These are phyloP conservation scores for Synchiropus splendidus DNA, from an alignment of 2,113 vertebrate genomes.

Conservation along the genomic window DNA sequence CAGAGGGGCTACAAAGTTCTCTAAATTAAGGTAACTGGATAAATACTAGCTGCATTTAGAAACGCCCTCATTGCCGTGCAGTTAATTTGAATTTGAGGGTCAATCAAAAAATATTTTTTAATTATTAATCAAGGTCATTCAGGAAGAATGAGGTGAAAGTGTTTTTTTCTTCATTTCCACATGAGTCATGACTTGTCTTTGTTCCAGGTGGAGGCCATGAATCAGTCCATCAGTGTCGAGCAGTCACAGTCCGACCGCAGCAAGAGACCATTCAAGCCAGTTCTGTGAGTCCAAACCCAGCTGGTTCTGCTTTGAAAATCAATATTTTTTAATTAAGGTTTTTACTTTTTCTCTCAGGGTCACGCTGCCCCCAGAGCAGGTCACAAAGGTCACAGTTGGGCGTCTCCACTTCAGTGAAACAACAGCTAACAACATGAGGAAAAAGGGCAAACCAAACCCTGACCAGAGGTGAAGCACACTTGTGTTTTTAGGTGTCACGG, in stretches of 20 bases:
- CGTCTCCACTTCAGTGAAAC: conserved; percentile 96
- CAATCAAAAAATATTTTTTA: too few species aligned
- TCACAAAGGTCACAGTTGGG: conserved; percentile 96
- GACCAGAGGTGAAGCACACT: conserved; percentile 82
- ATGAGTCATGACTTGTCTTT: too few species aligned
- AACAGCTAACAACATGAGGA: conserved; percentile 97
- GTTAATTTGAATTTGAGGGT: too few species aligned
- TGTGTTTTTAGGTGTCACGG: background rate
- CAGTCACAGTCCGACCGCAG: conserved; percentile 97
- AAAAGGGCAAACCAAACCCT: conserved; percentile 96
- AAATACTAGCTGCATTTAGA: too few species aligned
- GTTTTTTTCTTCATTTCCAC: too few species aligned
- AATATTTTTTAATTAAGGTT: background rate
- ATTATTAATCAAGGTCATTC: too few species aligned
- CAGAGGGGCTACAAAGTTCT: too few species aligned
- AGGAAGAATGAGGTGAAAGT: too few species aligned
- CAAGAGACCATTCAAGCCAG: conserved; percentile 96
- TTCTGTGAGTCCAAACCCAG: conserved; percentile 77
- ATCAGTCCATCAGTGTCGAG: conserved; percentile 96
- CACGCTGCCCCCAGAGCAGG: conserved; percentile 88
- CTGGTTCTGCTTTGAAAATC: background rate
- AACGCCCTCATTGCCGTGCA: too few species aligned
- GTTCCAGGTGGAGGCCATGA: conserved; percentile 85
- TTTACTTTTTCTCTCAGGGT: conserved; percentile 64
- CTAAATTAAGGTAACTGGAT: too few species aligned